These are phyloP conservation scores for Drosophila histrio DNA, from an alignment of 2,888 invertebrate genomes.

Conservation along the genomic window DNA sequence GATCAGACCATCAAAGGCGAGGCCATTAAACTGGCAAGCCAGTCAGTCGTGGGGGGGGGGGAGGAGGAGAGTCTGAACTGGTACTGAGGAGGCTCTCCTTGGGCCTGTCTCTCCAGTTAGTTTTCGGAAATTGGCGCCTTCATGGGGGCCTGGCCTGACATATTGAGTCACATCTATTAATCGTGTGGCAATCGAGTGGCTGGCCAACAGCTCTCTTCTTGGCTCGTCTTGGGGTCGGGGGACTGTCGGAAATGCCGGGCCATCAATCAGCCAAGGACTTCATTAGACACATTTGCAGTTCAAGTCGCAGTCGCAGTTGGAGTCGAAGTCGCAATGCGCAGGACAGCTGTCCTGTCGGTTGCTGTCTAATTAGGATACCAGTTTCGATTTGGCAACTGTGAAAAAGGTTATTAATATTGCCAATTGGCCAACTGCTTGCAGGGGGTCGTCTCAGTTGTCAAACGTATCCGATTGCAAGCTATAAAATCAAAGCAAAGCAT, in stretches of 20 bases:
- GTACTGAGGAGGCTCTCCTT: not conserved
- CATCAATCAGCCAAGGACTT: conserved; percentile 73
- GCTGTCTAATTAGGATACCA: conserved; percentile 63
- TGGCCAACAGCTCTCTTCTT: conserved; percentile 5
- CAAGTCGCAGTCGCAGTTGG: conserved; percentile 13
- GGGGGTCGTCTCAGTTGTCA: not conserved
- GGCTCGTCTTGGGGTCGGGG: conserved; percentile 4
- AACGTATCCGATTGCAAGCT: conserved; percentile 8
- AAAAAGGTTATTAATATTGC: conserved; percentile 65
- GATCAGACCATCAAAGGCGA: conserved; percentile 50
- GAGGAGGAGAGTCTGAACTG: not conserved
- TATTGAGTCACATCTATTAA: conserved; percentile 75
- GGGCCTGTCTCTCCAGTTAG: conserved; percentile 39
- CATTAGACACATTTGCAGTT: conserved; percentile 68
- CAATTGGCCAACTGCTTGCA: conserved; percentile 1
- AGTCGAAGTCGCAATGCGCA: conserved; percentile 17
- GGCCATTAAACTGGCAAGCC: conserved; percentile 53
- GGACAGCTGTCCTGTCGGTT: conserved; percentile 54
- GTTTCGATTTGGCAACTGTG: conserved; percentile 48
- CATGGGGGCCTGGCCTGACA: conserved; percentile 39
- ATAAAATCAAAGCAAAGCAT: conserved; percentile 28
- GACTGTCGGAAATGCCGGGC: conserved; percentile 60
- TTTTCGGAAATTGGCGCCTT: conserved; percentile 66
- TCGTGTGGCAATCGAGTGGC: conserved; percentile 45
- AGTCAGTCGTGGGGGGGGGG: not conserved